Percentiles rank a stretch among this genome's conserved stretches.
phyloP scores from a whole-genome alignment of 64 coral and sea anemone species.

The Montipora efflorescens region DNA sequence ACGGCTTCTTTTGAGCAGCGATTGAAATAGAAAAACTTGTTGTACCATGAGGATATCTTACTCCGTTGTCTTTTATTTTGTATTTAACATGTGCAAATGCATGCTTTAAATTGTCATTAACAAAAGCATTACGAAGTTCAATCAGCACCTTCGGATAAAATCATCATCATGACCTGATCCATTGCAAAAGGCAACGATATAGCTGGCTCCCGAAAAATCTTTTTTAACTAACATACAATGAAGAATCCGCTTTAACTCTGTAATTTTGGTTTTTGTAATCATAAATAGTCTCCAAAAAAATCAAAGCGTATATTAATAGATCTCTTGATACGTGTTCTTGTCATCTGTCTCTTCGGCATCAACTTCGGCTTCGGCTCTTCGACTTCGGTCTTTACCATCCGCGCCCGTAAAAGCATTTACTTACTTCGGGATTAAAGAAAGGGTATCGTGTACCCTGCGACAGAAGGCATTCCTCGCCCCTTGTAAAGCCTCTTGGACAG shows the following conservation, averaged over 20 bases:
- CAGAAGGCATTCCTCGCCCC: neutral
- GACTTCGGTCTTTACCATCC: neutral
- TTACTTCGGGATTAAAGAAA: neutral
- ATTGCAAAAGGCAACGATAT: too few species aligned
- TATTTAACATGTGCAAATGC: constrained; percentile 18
- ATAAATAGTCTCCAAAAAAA: too few species aligned
- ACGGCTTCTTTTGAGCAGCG: too few species aligned
- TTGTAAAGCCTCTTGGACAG: constrained; percentile 4
- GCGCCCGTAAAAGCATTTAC: neutral
- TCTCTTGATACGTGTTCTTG: neutral
- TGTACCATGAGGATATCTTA: neutral
- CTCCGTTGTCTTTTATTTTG: constrained; percentile 12
- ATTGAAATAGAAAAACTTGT: neutral
- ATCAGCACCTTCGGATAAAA: neutral
- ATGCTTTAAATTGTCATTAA: constrained; percentile 5
- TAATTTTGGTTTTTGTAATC: neutral
- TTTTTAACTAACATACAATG: too few species aligned
- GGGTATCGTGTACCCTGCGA: neutral
- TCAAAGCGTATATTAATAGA: neutral
- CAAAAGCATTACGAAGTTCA: neutral
- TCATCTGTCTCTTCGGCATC: neutral
- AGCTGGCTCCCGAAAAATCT: too few species aligned
- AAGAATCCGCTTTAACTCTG: too few species aligned
- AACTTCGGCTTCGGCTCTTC: too few species aligned
- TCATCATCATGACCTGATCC: too few species aligned